Percentiles rank a stretch among this genome's conserved stretches.
Evolutionary conservation across 2,113 vertebrate species (phyloP).

Genomic region (Chiloscyllium plagiosum): DNA sequence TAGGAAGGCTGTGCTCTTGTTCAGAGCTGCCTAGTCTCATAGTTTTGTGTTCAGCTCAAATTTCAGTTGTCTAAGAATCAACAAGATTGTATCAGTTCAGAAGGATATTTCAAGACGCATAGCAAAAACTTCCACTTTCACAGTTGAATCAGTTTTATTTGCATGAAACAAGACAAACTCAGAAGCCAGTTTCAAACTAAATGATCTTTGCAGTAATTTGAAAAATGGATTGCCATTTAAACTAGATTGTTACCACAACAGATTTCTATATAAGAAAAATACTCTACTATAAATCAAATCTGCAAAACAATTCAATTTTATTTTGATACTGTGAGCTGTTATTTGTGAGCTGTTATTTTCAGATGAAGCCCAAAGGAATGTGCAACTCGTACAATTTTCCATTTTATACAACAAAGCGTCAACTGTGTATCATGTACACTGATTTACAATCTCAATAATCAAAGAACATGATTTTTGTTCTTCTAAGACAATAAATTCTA

Average conservation of each 20-base stretch:
- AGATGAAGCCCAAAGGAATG: background rate
- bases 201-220: background rate
- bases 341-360: background rate
- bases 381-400: background rate
- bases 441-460: background rate
- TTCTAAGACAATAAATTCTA: background rate
- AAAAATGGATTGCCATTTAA: background rate
- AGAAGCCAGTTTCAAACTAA: background rate
- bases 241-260: background rate
- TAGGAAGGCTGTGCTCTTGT: no score
- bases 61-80: background rate
- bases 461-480: no score
- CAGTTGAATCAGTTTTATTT: background rate
- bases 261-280: background rate
- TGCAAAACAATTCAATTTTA: background rate
- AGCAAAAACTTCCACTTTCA: background rate
- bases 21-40: background rate
- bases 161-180: background rate
- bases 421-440: background rate
- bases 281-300: background rate
- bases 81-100: background rate
- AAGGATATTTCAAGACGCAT: background rate
- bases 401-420: background rate
- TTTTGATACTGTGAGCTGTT: background rate
- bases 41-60: background rate